phyloP scores from a whole-genome alignment of 2,797 vertebrate species.

The Myioborus miniatus region DNA sequence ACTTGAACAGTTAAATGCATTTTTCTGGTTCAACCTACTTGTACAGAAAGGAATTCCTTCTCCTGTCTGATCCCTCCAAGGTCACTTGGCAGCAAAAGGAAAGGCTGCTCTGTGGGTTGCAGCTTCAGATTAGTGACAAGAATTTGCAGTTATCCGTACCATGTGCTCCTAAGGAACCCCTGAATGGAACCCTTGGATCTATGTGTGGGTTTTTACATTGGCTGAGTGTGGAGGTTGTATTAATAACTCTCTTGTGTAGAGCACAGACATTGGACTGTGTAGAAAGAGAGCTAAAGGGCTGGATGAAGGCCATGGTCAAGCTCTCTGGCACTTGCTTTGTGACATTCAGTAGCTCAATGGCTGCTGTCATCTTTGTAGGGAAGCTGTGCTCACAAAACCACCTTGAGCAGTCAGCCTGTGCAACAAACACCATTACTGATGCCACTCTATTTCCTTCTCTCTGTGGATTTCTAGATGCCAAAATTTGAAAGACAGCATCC shows the following conservation, averaged over 20 bases:
- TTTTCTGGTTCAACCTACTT: not conserved
- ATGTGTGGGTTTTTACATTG: not conserved
- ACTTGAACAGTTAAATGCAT: not conserved
- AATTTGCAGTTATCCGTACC: not conserved
- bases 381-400: not conserved
- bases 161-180: not conserved
- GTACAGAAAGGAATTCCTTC: not conserved
- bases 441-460: not conserved
- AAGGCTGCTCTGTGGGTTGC: not conserved
- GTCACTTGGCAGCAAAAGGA: not conserved
- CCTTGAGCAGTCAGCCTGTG: not conserved
- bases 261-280: not conserved
- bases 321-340: not conserved
- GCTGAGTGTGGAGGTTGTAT: not conserved
- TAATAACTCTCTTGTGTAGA: constrained; percentile 16
- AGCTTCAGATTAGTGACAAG: not conserved
- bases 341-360: not conserved
- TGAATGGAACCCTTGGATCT: not conserved
- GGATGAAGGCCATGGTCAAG: not conserved
- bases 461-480: not conserved
- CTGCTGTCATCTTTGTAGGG: not conserved
- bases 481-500: not conserved
- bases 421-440: not conserved
- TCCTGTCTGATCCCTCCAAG: not conserved
- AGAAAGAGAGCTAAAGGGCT: not conserved